Base-by-base conservation (phyloP, 92 coral and sea anemone species). In the Zoanthus sociatus region DNA sequence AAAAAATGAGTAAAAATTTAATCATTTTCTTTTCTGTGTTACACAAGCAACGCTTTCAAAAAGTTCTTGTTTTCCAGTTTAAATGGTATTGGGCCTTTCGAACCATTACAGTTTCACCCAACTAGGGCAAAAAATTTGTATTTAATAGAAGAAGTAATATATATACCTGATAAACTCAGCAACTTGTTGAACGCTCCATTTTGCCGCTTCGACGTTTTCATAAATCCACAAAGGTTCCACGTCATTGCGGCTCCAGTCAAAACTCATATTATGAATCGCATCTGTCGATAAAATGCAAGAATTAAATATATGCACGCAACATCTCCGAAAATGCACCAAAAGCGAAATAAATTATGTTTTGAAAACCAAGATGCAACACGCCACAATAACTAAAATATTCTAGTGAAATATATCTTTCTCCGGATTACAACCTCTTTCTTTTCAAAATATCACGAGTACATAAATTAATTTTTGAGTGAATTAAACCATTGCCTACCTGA, bases 161-260 rank as follows among this genome's bases (percentile, higher is more conserved):
- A 33, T n/a, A n/a, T 87, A 96, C 99, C 98, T 93, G 13, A 96
- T 94, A 69, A 95, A 97, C 67, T 89, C 92, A 2, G 97, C 96
- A 30, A 97, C 99, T 73, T 97, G 89, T 68, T 93, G 72, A 0
- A 92, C 96, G 66, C 91, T 88, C 99, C 99, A 97, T 55, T 95
- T 97, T 9, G 99, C 94, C 15, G 98, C 99, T 69, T 94, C 94
- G 5, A 97, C 96, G 92, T 97, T 94, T 77, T 97, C 98, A 83
- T 93, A 97, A 88, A 95, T 86, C 99, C 99, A 97, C 37, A 97
- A 84, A 0, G 98, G 97, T 60, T 97, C 99, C 20, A 95, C 93
- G 53, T 94, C 98, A 50, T 91, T 90, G 16, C 98, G 92, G 10
- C 94, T 88, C 94, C 98, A 94, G 76, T 94, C 98, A 77, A 92